phyloP scores from a whole-genome alignment of 1,140 invertebrate genomes.

The Hylaeus anthracinus region DNA sequence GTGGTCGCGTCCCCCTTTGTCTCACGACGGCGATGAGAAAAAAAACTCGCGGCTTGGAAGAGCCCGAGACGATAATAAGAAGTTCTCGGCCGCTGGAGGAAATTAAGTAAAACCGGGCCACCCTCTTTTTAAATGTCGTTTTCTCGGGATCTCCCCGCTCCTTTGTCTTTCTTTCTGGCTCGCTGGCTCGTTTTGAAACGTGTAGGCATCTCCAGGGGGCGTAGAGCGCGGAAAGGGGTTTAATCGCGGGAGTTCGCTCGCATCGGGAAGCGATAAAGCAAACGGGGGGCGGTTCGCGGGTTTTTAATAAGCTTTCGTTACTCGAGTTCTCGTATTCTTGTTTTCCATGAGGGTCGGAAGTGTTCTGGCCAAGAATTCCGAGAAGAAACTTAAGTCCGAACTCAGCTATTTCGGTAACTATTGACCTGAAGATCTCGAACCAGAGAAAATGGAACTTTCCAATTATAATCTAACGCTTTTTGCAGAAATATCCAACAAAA shows the following conservation, averaged over 20 bases:
- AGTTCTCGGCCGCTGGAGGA: conserved; percentile 72
- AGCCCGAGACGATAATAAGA: conserved; percentile 77
- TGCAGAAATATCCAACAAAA: too few species aligned
- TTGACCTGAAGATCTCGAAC: too few species aligned
- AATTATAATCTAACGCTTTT: too few species aligned
- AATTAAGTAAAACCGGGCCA: conserved; percentile 71
- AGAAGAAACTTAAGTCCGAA: too few species aligned
- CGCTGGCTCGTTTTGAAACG: not conserved
- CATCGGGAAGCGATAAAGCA: conserved; percentile 32
- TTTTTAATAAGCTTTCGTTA: conserved; percentile 5
- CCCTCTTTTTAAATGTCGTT: conserved; percentile 40
- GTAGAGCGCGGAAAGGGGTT: not conserved
- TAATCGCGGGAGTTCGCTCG: conserved; percentile 20
- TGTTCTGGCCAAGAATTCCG: too few species aligned
- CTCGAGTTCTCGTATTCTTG: not conserved
- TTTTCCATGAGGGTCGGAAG: not conserved
- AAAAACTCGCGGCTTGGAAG: conserved; percentile 66
- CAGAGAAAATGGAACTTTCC: too few species aligned
- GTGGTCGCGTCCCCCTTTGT: conserved; percentile 71
- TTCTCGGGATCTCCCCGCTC: not conserved
- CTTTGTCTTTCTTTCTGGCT: conserved; percentile 9
- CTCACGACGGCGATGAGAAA: conserved; percentile 58
- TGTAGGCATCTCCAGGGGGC: not conserved
- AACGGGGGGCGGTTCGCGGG: not conserved
- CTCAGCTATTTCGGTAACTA: too few species aligned